Conservation (phyloP, 2,113 vertebrate species). For the Oostethus manadensis region DNA sequence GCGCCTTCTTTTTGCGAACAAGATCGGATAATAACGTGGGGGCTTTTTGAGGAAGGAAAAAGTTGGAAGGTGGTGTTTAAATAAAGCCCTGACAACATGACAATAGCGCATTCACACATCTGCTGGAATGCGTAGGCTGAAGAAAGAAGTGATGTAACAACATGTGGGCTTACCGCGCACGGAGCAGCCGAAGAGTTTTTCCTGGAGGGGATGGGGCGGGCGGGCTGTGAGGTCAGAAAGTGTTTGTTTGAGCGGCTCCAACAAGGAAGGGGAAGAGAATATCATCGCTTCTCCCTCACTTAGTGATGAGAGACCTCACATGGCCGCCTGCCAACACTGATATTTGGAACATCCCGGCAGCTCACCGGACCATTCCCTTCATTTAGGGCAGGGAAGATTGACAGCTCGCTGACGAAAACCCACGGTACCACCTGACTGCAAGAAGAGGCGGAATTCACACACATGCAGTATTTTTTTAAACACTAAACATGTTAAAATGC, state of each 20-base stretch:
- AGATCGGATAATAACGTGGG: no score
- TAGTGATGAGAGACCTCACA: constrained; percentile 67
- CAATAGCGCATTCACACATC: constrained; percentile 17
- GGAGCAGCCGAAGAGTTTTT: constrained; percentile 14
- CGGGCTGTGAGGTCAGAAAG: not conserved
- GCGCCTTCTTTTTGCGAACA: no score
- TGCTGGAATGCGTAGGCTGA: constrained; percentile 13
- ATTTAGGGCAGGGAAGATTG: constrained; percentile 18
- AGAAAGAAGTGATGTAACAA: constrained; percentile 24
- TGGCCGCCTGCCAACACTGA: constrained; percentile 68
- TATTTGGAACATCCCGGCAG: constrained; percentile 48
- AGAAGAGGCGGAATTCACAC: no score
- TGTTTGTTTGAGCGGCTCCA: constrained; percentile 9
- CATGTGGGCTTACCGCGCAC: constrained; percentile 26
- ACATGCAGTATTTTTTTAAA: no score
- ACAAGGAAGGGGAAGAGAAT: not conserved
- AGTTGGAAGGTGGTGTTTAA: not conserved
- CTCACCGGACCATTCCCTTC: constrained; percentile 18
- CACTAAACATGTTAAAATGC: no score
- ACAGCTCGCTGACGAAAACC: not conserved
- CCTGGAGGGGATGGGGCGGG: not conserved
- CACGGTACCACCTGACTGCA: no score
- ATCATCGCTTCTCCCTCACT: constrained; percentile 16
- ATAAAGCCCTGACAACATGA: constrained; percentile 8
- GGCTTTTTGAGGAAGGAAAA: no score